Base-by-base conservation (phyloP, 1,140 invertebrate species). In the Hetaerina americana region DNA sequence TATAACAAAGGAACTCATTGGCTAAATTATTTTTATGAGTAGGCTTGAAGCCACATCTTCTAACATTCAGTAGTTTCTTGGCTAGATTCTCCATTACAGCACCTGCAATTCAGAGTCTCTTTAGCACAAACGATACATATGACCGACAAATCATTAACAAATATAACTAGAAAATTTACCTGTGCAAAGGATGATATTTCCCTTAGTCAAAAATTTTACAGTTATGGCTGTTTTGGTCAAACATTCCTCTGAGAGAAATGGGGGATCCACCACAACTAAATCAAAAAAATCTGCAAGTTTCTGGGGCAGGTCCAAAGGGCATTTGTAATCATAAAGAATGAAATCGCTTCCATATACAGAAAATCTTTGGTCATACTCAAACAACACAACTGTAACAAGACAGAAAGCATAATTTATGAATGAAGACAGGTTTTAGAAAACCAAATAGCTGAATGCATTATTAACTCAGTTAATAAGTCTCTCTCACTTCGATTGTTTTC, bases 221-320 rank as follows among this genome's bases (percentile, higher is more conserved):
- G 95, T 95, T 57, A 86, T 79, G 0, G 92, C 86, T 26, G 88
- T 90, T 83, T 97, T 97, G 1, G 86, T 86, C 22, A 97, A 84
- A 83, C 96, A 98, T 81, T 98, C 95, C 75, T 95, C 90, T 0
- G 94, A 92, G 5, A 98, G 81, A 82, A 97, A 98, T 12, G 96
- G 96, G 12, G 96, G 96, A 84, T 98, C 96, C 0, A 90, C 93
- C 70, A 98, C 84, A 1, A 98, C 90, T 22, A 98, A 76, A 80
- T 97, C 92, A 82, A 91, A 98, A 26, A 80, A 79, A 66, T 83
- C 81, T 18, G 82, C 74, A 27, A 88, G 81, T 0, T 90, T 83
- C 72, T 80, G 74, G 0, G 91, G 86, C 15, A 97, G 77, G 68
- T 88, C 84, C 40, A 90, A 79, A 5, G 95, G 95, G 18, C 82